A percentile compares a stretch with the other conserved stretches of the same genome.
These are phyloP conservation scores for Pristionchus arcanus DNA, from an alignment of 2,888 invertebrate species.

Conservation along the genomic window DNA sequence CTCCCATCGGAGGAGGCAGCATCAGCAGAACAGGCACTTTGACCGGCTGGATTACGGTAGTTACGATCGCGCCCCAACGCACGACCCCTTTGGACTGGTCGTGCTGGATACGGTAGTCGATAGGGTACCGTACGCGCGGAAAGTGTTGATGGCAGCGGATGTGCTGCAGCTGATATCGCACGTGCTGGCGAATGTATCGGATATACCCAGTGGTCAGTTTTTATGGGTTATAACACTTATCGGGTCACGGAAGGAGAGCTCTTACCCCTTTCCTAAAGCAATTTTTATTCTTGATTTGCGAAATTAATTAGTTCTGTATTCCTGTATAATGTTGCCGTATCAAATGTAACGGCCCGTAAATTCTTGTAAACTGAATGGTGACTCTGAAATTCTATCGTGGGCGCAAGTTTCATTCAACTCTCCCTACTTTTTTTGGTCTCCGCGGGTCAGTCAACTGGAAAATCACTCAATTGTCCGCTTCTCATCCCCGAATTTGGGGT, in stretches of 20 bases:
- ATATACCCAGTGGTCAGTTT: conserved; percentile 61
- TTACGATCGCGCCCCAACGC: not conserved
- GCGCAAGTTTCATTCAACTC: not conserved
- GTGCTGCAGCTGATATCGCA: conserved; percentile 77
- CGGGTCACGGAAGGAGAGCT: no score
- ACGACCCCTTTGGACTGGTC: conserved; percentile 41
- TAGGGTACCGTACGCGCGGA: conserved; percentile 37
- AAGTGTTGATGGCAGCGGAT: conserved; percentile 72
- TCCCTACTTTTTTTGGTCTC: not conserved
- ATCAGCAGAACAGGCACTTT: not conserved
- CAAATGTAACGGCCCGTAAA: no score
- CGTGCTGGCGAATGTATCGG: conserved; percentile 77
- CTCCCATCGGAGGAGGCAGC: not conserved
- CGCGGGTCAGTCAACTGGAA: not conserved
- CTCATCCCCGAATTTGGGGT: not conserved
- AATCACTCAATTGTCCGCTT: conserved; percentile 40
- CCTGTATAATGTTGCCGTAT: no score
- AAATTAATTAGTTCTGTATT: no score
- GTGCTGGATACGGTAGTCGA: conserved; percentile 34
- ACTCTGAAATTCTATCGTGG: no score
- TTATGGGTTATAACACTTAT: not conserved
- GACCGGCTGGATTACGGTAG: conserved; percentile 33
- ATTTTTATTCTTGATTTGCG: not conserved
- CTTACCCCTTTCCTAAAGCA: no score
- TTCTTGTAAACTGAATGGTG: no score